Base-by-base conservation (phyloP, 2,113 vertebrate species). In the Cricetomys ansorgei region DNA sequence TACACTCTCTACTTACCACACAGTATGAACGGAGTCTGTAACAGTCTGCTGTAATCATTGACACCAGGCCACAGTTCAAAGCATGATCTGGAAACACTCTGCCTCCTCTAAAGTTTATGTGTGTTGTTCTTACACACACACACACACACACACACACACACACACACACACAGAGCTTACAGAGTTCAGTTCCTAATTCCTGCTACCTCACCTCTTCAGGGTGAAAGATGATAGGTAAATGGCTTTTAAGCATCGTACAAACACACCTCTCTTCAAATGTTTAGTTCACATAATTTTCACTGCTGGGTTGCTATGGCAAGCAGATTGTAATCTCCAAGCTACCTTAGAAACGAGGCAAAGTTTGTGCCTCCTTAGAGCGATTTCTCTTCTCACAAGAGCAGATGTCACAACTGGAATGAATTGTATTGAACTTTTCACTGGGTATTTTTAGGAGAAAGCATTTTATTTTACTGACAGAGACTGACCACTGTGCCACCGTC, bases 231-330 rank as follows among this genome's bases (percentile, higher is more conserved):
- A 96, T 76, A 97, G 95, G 92, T 84, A 97, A 94, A 72, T 76
- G 70, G 75, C 86, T 92, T 96, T 92, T 83, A 94, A 57, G 62
- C 83, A 88, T 96, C 94, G 95, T 98, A 97, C 97, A 55, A 85
- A 98, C 98, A 98, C 91, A 94, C 77, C 69, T 92, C 94, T 92
- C 87, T 97, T 97, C 86, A 91, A 96, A 95, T 96, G 95, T 94
- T 97, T 92, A 92, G 96, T 98, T 98, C 98, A 98, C 98, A 97
- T 98, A 97, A 96, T 96, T 96, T 98, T 98, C 98, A 98, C 98
- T 98, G 97, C 98, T 97, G 96, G 96, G 98, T 99, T 99, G 98
- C 99, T 98, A 98, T 99, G 97, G 98, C 97, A 99, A 99, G 98
- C 98, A 86, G 97, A 98, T 97, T 97, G 97, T 97, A 97, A 98